Percentiles rank a stretch among this genome's conserved stretches.
Evolutionary conservation across 2,888 invertebrate species (phyloP).

Genomic region (Fissipunctia ypsillon): DNA sequence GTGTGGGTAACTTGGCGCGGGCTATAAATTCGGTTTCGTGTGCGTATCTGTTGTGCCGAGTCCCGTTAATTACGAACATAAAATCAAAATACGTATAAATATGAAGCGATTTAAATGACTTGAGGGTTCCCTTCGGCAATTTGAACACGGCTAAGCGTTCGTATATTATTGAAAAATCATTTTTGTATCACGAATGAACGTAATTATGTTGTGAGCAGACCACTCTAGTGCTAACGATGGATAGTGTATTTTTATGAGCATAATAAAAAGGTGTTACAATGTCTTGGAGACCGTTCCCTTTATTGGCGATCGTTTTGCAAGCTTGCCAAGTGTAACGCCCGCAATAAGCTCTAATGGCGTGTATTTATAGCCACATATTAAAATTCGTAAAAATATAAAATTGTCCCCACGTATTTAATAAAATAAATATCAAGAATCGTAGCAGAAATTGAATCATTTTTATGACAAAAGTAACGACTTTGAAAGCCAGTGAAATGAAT

Average conservation of each 20-base stretch:
- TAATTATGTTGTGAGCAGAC: slow-evolving; percentile 22
- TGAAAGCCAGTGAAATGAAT: slow-evolving; percentile 23
- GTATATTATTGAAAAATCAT: slow-evolving; percentile 16
- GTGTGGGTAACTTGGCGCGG: slow-evolving; percentile 47
- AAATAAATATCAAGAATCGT: slow-evolving; percentile 21
- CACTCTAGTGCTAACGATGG: slow-evolving; percentile 64
- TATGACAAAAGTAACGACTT: slow-evolving; percentile 17
- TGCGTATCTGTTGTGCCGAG: slow-evolving; percentile 48
- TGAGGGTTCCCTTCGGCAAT: neutral
- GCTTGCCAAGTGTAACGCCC: slow-evolving; percentile 69
- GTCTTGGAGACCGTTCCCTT: slow-evolving; percentile 66
- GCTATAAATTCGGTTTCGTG: slow-evolving; percentile 63
- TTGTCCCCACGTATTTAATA: neutral
- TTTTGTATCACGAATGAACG: slow-evolving; percentile 15
- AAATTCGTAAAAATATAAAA: slow-evolving; percentile 44
- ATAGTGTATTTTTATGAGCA: slow-evolving; percentile 72
- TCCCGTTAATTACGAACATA: slow-evolving; percentile 52
- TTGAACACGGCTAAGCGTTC: neutral
- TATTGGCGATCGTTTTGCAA: slow-evolving; percentile 72
- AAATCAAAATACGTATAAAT: slow-evolving; percentile 46
- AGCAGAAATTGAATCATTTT: slow-evolving; percentile 13
- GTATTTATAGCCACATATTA: slow-evolving; percentile 64
- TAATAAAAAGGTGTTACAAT: slow-evolving; percentile 74
- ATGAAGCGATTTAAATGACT: slow-evolving; percentile 15
- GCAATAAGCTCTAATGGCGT: slow-evolving; percentile 67